Percentiles rank a stretch among this genome's conserved stretches.
Evolutionary conservation across 2,888 invertebrate genomes (phyloP).

Genomic region (Laothoe populi): DNA sequence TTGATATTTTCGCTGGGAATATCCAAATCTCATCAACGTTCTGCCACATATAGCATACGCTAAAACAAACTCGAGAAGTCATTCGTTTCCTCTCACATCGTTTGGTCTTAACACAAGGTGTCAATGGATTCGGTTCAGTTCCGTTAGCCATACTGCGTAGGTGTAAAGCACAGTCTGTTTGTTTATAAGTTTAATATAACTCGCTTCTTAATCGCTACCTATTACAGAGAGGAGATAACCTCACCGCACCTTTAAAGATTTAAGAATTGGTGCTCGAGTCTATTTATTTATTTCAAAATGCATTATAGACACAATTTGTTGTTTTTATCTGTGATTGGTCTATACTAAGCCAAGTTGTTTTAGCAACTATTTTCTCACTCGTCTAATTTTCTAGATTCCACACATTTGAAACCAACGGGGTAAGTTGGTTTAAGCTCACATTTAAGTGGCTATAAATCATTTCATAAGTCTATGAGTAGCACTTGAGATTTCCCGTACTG

Average conservation of each 20-base stretch:
- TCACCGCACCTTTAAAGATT: not conserved
- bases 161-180: not conserved
- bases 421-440: not conserved
- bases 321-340: too few species aligned
- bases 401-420: not conserved
- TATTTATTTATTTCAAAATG: not conserved
- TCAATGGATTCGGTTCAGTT: slow-evolving; percentile 18
- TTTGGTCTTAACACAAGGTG: slow-evolving; percentile 16
- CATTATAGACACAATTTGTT: too few species aligned
- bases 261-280: not conserved
- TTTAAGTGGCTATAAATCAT: slow-evolving; percentile 9
- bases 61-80: not conserved
- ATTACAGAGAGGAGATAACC: not conserved
- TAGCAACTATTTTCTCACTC: not conserved
- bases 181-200: not conserved
- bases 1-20: not conserved
- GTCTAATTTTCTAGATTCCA: not conserved
- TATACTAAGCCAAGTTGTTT: too few species aligned
- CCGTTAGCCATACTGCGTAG: not conserved
- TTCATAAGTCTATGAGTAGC: slow-evolving; percentile 29
- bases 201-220: not conserved
- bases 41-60: not conserved
- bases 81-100: slow-evolving; percentile 19
- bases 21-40: slow-evolving; percentile 9
- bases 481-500: slow-evolving; percentile 36